Base-by-base conservation (phyloP, 37 sponge, comb jelly and placozoan species). In the Tethya wilhelma region DNA sequence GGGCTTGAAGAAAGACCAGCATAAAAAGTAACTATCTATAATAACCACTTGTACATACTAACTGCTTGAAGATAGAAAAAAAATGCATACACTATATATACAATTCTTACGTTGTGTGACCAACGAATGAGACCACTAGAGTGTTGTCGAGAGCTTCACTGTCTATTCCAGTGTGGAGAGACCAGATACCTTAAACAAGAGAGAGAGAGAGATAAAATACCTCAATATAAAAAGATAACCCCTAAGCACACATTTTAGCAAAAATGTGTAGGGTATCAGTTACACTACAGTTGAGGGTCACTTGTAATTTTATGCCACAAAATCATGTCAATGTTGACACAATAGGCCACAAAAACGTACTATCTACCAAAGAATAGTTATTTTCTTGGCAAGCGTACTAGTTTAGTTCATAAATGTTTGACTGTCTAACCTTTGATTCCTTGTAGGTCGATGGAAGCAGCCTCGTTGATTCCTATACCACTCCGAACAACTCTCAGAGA, bases 381-480 rank as follows among this genome's bases (percentile, higher is more conserved):
- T n/a, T n/a, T n/a, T n/a, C n/a, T n/a, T n/a, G n/a, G n/a, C n/a
- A n/a, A n/a, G n/a, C n/a, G n/a, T n/a, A n/a, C n/a, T n/a, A n/a
- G n/a, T n/a, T n/a, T n/a, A n/a, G n/a, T n/a, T n/a, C n/a, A n/a
- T n/a, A n/a, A n/a, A n/a, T n/a, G 53, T 49, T 19, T 60, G 28
- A n/a, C 28, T 6, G 22, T 60, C 68, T 11, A 9, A 82, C 92
- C 87, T 65, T 83, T 87, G 19, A 93, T 80, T 14, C 94, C 92
- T 29, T 71, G 46, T 23, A 92, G 81, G 53, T 97, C 98, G 1
- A 90, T 86, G 46, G 91, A 85, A 17, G 95, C 95, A 17, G 67
- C 57, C 59, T 94, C 93, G 56, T 94, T 90, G 59, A 97, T 94
- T 8, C 98, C 98, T 40, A 97, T 90, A 4, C 98, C 98, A 88